Conservation (phyloP, 2,888 invertebrate genomes). For the Pharmacophagus antenor region DNA sequence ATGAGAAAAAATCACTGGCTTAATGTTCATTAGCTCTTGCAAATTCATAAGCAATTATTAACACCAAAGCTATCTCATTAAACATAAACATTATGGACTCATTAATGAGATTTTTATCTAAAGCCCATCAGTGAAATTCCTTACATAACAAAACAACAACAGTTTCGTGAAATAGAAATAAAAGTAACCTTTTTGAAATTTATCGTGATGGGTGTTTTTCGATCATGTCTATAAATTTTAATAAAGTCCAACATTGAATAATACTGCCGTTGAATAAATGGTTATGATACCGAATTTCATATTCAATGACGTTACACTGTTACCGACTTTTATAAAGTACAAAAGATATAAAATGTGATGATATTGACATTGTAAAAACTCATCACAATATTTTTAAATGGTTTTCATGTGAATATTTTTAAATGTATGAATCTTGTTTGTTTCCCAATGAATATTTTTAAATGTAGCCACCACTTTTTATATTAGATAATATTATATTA, state of each 20-base stretch:
- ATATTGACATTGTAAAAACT: not conserved
- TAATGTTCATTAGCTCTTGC: not conserved
- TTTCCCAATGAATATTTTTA: no score
- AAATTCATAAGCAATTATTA: not conserved
- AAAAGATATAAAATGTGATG: conserved; percentile 12
- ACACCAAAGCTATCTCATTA: no score
- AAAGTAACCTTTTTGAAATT: not conserved
- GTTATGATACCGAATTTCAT: conserved; percentile 23
- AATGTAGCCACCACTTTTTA: no score
- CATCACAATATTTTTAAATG: conserved; percentile 6
- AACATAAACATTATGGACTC: no score
- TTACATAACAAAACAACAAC: no score
- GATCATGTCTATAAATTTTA: not conserved
- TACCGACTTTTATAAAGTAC: conserved; percentile 18
- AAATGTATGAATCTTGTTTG: conserved; percentile 1
- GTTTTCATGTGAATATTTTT: conserved; percentile 2
- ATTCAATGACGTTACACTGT: conserved; percentile 18
- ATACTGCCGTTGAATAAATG: conserved; percentile 15
- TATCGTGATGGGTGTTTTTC: not conserved
- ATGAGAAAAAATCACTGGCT: no score
- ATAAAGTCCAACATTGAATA: conserved; percentile 17
- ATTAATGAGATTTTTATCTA: not conserved
- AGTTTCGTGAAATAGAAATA: not conserved
- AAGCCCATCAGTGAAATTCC: no score
- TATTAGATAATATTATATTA: no score